Base-by-base conservation (phyloP, 2,113 vertebrate species). In the Anhinga anhinga region DNA sequence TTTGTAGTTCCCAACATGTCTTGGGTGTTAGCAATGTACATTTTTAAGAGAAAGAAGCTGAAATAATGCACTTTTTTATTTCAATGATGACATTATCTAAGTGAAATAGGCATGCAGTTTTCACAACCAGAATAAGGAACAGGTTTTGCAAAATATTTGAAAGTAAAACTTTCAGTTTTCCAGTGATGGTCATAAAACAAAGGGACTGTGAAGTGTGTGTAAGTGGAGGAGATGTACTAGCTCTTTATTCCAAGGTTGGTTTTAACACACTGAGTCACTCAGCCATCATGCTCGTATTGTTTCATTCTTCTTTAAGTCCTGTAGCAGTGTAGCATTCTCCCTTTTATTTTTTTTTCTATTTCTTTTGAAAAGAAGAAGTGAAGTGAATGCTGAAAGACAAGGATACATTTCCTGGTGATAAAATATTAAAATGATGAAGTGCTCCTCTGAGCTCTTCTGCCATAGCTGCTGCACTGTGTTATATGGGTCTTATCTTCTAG, bases 381-480 rank as follows among this genome's bases (percentile, higher is more conserved):
- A 86, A 70, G 47, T 76, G 61, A 96, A 88, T 92, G 56, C 61
- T 81, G 89, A 82, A 94, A 95, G 63, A 65, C 55, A 78, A 36
- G 20, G 56, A 72, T 74, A 63, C 4, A 27, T 88, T 95, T 95
- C 53, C 74, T 29, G 30, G 47, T 74, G 36, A 93, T 96, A 91
- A 97, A 96, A 95, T 94, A 95, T 67, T 94, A 91, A 95, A 89
- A 47, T 44, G 80, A 22, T 12, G 12, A 76, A 83, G 53, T 94
- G 29, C n/a, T 90, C 66, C 71, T 87, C 78, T 83, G 85, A 90
- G 65, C 45, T 90, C 29, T 88, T 78, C 82, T 89, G 66, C 44
- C 70, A 23, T 66, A 70, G 30, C 71, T 83, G 53, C 61, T 63
- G 49, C 55, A n/a, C 45, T 78, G 21, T 88, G 49, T 83, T 88